Evolutionary conservation across 2,113 vertebrate genomes (phyloP), one percentile per base, ranked within the genome.

Genomic region (Neodontobutis hainanensis): DNA sequence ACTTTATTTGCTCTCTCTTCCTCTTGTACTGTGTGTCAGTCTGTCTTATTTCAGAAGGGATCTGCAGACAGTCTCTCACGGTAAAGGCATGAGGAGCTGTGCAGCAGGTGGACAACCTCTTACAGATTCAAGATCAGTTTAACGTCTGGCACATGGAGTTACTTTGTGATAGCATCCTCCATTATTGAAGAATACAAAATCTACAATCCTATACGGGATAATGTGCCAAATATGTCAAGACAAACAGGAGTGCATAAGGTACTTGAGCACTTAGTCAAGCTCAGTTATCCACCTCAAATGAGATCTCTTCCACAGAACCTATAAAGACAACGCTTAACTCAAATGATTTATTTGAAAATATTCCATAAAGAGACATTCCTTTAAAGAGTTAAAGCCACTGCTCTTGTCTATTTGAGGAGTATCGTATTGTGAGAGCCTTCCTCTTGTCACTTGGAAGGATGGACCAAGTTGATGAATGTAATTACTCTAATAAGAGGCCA

Each of bases 401-500:
- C 65, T 67, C 45, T 63, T 75, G 70, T 72, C 75, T 79, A 44
- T 70, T 61, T 56, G 42, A 59, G 55, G n/a, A 67, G 48, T 63
- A 40, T 70, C 75, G 14, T 62, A 75, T 82, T 68, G 77, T 78
- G 72, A 78, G 64, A 78, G 77, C 48, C 65, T 70, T 61, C 78
- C 69, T 68, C 73, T 58, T 77, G 85, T 78, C 83, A 82, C 19
- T 60, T 71, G 63, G 71, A 81, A 68, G 62, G 63, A 83, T 73
- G 73, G 69, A 73, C 48, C 16, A 61, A 58, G 64, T 70, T 83
- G 83, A 85, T 76, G 15, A 80, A 80, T 73, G 70, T 59, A 85
- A 87, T 85, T 86, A 83, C 47, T 61, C 60, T 82, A 84, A 88
- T 83, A 80, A 84, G 71, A 55, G 76, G 67, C 59, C 73, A 62